Percentiles rank a stretch among this genome's conserved stretches.
Conservation (phyloP, 2,113 vertebrate genomes). For the Scolopax mira region DNA sequence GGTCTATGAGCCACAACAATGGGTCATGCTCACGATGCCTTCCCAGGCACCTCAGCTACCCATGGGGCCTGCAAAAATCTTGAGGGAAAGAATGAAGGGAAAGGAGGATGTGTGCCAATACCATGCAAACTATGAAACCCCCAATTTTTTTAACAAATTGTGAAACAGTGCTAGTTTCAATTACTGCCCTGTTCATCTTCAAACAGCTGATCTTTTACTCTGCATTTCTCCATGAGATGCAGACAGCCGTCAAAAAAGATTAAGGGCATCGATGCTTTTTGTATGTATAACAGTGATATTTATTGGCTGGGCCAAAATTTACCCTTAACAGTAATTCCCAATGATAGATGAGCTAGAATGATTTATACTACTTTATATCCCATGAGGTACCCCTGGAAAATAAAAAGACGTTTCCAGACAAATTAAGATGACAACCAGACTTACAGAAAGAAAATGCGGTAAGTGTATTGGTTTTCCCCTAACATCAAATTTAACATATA, state of each 20-base stretch:
- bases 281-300: not conserved
- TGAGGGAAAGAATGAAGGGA: not conserved
- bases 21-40: fast-evolving
- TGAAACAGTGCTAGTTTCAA: not conserved
- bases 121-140: not conserved
- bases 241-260: not conserved
- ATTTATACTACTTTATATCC: conserved; percentile 1
- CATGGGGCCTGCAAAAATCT: not conserved
- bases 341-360: not conserved
- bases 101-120: fast-evolving
- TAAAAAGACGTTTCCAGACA: conserved; percentile 18
- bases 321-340: not conserved
- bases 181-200: not conserved
- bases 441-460: not conserved
- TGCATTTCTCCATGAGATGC: not conserved
- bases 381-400: not conserved
- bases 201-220: not conserved
- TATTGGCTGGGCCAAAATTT: not conserved
- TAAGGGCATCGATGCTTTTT: not conserved
- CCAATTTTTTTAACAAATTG: not conserved
- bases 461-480: not conserved
- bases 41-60: not conserved
- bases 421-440: conserved; percentile 12
- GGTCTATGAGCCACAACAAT: fast-evolving
- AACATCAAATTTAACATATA: conserved; percentile 39